Conservation (phyloP, 2,888 invertebrate species). For the Drosophila demipolita region DNA sequence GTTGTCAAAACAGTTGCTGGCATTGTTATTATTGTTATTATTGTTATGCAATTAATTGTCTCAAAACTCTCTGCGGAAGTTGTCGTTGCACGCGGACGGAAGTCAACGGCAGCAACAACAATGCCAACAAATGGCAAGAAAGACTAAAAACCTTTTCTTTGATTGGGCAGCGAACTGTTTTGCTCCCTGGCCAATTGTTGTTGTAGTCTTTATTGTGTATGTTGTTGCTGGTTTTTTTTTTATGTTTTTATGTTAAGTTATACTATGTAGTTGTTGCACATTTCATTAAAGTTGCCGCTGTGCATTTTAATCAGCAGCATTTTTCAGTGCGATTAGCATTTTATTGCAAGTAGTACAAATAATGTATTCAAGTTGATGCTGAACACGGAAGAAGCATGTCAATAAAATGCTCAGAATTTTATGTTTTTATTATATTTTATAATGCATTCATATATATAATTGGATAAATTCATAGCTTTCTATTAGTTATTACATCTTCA, state of each 20-base stretch:
- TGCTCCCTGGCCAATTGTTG: constrained; percentile 19
- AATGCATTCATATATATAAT: neutral
- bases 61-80: constrained; percentile 69
- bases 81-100: constrained; percentile 64
- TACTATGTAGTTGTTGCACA: neutral
- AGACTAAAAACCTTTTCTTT: constrained; percentile 57
- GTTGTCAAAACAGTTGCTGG: constrained; percentile 8
- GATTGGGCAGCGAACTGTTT: constrained; percentile 51
- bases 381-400: constrained; percentile 16
- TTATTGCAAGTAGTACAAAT: neutral
- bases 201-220: constrained; percentile 18
- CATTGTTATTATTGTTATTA: constrained; percentile 29
- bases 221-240: constrained; percentile 45
- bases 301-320: constrained; percentile 21
- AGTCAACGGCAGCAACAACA: constrained; percentile 36
- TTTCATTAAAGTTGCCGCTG: constrained; percentile 10
- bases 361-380: constrained; percentile 13
- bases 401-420: constrained; percentile 1
- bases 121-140: constrained; percentile 23
- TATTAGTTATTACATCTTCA: neutral
- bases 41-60: constrained; percentile 66
- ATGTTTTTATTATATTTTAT: neutral
- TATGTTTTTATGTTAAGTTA: constrained; percentile 4
- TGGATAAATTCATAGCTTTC: neutral
- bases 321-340: neutral